Percentiles rank a stretch among this genome's conserved stretches.
Evolutionary conservation across 1,140 invertebrate species (phyloP).

Genomic region (Cherax destructor): DNA sequence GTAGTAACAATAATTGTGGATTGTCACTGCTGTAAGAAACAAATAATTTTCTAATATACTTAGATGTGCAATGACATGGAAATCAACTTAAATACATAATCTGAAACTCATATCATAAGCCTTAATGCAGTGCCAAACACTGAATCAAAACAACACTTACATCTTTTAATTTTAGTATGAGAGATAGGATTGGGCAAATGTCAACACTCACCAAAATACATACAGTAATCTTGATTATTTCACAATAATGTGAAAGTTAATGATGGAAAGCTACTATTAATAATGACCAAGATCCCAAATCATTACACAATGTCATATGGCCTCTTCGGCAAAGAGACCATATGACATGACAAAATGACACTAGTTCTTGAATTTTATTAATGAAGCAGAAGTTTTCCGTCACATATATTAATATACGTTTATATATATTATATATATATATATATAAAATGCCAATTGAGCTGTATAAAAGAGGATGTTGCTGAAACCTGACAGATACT

Average conservation of each 20-base stretch:
- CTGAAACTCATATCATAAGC: slow-evolving; percentile 11
- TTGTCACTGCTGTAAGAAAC: background rate
- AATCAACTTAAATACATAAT: background rate
- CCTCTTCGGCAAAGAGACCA: too few species aligned
- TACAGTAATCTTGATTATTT: too few species aligned
- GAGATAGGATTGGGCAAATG: background rate
- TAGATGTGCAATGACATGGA: background rate
- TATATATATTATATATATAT: background rate
- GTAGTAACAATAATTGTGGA: background rate
- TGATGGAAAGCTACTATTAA: too few species aligned
- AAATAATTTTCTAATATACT: background rate
- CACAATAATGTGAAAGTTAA: too few species aligned
- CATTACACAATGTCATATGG: too few species aligned
- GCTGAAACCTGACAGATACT: background rate
- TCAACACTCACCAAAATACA: background rate
- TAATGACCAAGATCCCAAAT: too few species aligned
- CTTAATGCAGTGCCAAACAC: background rate
- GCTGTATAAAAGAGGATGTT: background rate
- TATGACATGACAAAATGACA: too few species aligned
- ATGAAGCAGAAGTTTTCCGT: too few species aligned
- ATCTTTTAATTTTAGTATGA: background rate
- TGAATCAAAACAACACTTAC: background rate
- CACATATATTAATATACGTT: too few species aligned
- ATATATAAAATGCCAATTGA: background rate
- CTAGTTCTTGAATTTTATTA: too few species aligned